phyloP scores from a whole-genome alignment of 2,797 vertebrate species.

The Poecile montanus region DNA sequence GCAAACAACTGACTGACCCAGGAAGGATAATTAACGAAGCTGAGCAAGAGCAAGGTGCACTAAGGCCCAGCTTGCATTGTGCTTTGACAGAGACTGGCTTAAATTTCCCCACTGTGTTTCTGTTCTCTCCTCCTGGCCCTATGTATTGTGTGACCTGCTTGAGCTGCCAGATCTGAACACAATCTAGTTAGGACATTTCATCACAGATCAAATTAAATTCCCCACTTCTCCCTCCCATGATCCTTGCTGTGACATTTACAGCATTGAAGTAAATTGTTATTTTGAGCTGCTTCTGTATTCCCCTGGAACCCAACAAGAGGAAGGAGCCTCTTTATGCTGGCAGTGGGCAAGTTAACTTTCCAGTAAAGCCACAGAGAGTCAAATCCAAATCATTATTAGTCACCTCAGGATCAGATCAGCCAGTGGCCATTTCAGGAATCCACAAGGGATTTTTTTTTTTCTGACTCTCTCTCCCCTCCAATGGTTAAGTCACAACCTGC shows the following conservation, averaged over 20 bases:
- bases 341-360: neutral
- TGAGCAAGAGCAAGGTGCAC: neutral
- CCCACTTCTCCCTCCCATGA: neutral
- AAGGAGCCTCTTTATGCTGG: neutral
- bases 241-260: neutral
- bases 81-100: neutral
- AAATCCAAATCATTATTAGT: slow-evolving; percentile 18
- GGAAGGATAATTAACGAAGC: neutral
- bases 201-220: neutral
- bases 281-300: slow-evolving; percentile 18
- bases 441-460: neutral
- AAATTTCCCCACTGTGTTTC: neutral
- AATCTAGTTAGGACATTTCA: neutral
- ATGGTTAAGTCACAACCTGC: neutral
- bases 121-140: neutral
- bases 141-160: neutral
- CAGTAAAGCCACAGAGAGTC: slow-evolving; percentile 17
- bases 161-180: neutral
- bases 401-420: slow-evolving; percentile 19
- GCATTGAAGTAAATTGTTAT: neutral
- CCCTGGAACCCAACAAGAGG: neutral
- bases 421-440: neutral
- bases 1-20: neutral
- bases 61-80: neutral
- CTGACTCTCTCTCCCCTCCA: rapidly evolving